phyloP scores from a whole-genome alignment of 2,797 vertebrate genomes.

The Monodelphis domestica region DNA sequence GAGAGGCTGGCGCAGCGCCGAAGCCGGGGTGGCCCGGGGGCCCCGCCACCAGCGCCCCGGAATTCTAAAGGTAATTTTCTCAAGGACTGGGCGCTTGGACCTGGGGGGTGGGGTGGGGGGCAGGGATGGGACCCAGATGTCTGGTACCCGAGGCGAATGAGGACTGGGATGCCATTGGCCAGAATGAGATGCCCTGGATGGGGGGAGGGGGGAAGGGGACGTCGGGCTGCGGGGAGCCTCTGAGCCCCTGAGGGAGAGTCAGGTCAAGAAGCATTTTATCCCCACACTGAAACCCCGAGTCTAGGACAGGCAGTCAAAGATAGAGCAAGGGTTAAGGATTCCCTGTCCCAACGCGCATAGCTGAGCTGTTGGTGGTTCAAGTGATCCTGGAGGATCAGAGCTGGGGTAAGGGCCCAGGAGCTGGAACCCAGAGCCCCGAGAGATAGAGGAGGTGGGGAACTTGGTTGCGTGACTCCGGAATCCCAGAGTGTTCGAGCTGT shows the following conservation, averaged over 20 bases:
- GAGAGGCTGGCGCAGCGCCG: constrained; percentile 81
- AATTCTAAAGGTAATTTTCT: constrained; percentile 73
- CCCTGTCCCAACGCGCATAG: background rate
- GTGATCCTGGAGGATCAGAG: background rate
- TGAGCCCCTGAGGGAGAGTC: background rate
- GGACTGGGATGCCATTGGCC: background rate
- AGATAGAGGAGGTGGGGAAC: too few species aligned
- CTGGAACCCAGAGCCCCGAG: background rate
- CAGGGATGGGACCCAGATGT: background rate
- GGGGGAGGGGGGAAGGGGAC: accelerated
- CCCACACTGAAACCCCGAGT: background rate
- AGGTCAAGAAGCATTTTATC: background rate
- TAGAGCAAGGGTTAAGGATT: background rate
- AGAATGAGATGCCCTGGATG: background rate
- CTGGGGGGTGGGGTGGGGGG: background rate
- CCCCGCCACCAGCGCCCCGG: constrained; percentile 64
- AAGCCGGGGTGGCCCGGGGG: constrained; percentile 78
- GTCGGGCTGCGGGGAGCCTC: background rate
- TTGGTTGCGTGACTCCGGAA: background rate
- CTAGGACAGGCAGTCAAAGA: background rate
- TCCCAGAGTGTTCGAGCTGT: too few species aligned
- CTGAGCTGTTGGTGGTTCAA: background rate
- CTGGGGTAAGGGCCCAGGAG: background rate
- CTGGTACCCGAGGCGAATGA: background rate
- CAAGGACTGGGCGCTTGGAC: background rate